Evolutionary conservation across 2,888 invertebrate genomes (phyloP).

Genomic region (Gymnoscelis rufifasciata): DNA sequence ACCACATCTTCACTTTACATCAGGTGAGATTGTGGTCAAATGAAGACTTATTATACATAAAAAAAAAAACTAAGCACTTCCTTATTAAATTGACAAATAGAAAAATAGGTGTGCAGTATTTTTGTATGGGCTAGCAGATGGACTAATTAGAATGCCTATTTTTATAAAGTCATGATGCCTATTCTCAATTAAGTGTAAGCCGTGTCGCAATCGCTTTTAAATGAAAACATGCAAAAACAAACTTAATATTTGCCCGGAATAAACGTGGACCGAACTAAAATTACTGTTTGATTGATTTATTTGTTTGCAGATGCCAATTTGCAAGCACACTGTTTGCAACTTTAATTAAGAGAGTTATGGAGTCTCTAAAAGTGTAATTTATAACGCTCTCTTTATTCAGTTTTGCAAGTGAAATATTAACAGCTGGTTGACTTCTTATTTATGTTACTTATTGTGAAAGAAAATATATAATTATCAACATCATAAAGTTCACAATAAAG

Average conservation of each 20-base stretch:
- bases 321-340: conserved; percentile 53
- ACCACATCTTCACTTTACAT: too few relatives aligned
- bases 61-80: too few relatives aligned
- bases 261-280: conserved; percentile 10
- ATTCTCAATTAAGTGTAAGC: too few relatives aligned
- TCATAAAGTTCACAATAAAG: too few relatives aligned
- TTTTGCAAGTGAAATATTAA: neutral
- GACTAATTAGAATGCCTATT: too few relatives aligned
- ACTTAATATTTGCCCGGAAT: conserved; percentile 3
- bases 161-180: too few relatives aligned
- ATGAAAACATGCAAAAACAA: conserved; percentile 5
- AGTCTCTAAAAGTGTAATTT: conserved; percentile 43
- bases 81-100: too few relatives aligned
- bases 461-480: neutral
- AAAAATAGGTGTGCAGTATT: too few relatives aligned
- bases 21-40: too few relatives aligned
- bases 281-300: conserved; percentile 48
- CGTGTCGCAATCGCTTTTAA: too few relatives aligned
- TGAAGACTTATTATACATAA: too few relatives aligned
- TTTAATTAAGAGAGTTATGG: conserved; percentile 56
- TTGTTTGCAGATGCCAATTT: conserved; percentile 50
- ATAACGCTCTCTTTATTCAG: conserved; percentile 36
- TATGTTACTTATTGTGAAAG: neutral
- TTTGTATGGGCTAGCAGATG: too few relatives aligned
- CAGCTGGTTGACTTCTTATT: conserved; percentile 1